Conservation (phyloP, 2,113 vertebrate species). For the Pampusana beccarii region DNA sequence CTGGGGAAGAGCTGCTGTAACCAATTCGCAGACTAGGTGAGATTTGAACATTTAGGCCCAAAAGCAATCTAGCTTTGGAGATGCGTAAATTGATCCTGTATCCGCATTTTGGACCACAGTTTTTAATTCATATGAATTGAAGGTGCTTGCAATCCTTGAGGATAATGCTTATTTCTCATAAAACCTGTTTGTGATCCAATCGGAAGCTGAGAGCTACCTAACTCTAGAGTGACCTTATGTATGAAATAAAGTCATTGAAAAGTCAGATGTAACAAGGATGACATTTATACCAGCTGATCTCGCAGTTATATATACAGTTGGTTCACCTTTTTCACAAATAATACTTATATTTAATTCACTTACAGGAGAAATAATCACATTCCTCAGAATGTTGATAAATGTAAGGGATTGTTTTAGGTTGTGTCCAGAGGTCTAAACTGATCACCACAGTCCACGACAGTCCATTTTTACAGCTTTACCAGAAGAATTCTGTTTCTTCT, state of each 20-base stretch:
- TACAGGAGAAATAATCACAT: background rate
- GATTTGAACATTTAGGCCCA: background rate
- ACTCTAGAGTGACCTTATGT: background rate
- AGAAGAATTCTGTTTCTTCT: background rate
- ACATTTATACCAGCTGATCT: background rate
- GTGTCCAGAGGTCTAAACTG: background rate
- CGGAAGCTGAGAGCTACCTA: background rate
- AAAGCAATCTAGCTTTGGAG: background rate
- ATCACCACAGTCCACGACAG: background rate
- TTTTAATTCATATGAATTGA: background rate
- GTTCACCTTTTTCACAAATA: background rate
- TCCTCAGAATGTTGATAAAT: background rate
- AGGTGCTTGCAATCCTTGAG: background rate
- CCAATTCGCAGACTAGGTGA: background rate
- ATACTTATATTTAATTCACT: background rate
- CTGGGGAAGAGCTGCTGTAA: background rate
- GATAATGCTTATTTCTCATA: background rate
- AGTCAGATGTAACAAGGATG: background rate
- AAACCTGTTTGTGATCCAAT: background rate
- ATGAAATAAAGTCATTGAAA: background rate
- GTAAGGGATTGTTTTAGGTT: background rate
- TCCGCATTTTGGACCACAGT: background rate
- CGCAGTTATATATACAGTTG: background rate
- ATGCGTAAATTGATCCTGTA: background rate
- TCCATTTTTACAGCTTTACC: background rate